phyloP scores from a whole-genome alignment of 2,113 vertebrate genomes.

The Loxodonta africana region DNA sequence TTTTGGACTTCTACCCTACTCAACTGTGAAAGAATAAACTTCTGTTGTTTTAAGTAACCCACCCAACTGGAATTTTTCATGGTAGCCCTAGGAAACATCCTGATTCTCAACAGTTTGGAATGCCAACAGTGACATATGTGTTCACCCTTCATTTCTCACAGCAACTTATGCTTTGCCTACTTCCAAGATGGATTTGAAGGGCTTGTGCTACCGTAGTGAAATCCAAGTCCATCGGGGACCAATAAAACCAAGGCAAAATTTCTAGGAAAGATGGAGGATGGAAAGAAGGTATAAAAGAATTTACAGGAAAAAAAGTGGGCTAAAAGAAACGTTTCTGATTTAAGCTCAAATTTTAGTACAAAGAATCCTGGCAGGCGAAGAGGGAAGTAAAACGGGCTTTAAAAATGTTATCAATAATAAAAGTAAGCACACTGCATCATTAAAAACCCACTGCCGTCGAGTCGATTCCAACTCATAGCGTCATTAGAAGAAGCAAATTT shows the following conservation, averaged over 20 bases:
- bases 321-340: not conserved
- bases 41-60: no score
- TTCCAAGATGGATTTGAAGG: not conserved
- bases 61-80: no score
- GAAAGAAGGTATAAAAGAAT: not conserved
- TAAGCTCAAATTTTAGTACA: slow-evolving; percentile 38
- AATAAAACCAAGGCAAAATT: slow-evolving; percentile 29
- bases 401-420: not conserved
- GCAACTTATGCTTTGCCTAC: not conserved
- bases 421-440: not conserved
- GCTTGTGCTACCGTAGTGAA: not conserved
- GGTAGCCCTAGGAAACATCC: not conserved
- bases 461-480: no score
- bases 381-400: not conserved
- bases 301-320: not conserved
- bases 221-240: not conserved
- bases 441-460: no score
- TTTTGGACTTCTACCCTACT: no score
- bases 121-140: not conserved
- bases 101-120: slow-evolving; percentile 29
- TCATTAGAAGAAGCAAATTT: not conserved
- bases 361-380: not conserved
- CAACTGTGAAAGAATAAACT: no score
- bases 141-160: not conserved
- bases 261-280: not conserved